Base-by-base conservation (phyloP, 2,888 invertebrate species). In the Therioaphis trifolii region DNA sequence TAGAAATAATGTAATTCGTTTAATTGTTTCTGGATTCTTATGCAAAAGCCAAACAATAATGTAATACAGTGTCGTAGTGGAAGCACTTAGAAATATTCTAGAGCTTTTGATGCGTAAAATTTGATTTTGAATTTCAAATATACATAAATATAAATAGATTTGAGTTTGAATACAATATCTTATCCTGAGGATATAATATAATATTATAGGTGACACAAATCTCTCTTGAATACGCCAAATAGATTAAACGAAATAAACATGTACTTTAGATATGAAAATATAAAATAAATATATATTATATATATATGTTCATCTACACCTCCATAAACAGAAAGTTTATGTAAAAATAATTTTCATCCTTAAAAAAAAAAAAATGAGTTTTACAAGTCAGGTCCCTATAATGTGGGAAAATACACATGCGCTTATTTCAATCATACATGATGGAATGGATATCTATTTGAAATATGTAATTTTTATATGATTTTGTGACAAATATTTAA, bases 41-140 rank as follows among this genome's bases (percentile, higher is more conserved):
- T n/a, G 18, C 18, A 40, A 75, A 75, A 58, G 11, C 15, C 58
- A 43, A 75, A 40, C 24, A 58, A 24, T 5, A 75, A 18, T 55
- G 35, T 43, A 49, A 46, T 58, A n/a, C n/a, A n/a, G 5, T 12
- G 4, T 27, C 24, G 5, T 3, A 4, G 21, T 21, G 29, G 1
- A 58, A 61, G 0, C 29, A 2, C 15, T 74, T 4, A 21, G 61
- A 7, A 14, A 76, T 61, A 61, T 61, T 43, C 24, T 18, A 61
- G 4, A 2, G 14, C 35, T 24, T 61, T 76, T 46, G 61, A 46
- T 61, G 27, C 75, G 14, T 76, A 46, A 43, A 76, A 76, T 76
- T 76, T 61, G 58, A 76, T 61, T 58, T 76, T 27, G 75, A 76
- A 76, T n/a, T 61, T 27, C 61, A 76, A n/a, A 58, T 58, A 49